Base-by-base conservation (phyloP, 2,113 vertebrate genomes). In the Gymnobelideus leadbeateri region DNA sequence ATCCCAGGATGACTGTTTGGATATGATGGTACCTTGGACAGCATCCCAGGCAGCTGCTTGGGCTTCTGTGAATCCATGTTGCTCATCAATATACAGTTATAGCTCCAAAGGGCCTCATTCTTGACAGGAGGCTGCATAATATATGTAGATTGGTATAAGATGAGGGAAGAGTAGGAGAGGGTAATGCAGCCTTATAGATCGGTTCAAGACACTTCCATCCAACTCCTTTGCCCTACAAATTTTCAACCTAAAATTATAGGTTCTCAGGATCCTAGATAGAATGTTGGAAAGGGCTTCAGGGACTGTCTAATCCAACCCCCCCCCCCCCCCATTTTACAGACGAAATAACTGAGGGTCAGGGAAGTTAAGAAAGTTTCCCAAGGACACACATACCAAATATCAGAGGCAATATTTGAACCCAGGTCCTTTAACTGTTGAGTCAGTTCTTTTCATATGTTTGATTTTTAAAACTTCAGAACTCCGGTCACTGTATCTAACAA, bases 1-100 rank as follows among this genome's bases (percentile, higher is more conserved):
- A 46, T 97, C 96, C 97, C 96, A 95, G 54, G 96, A 93, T 93
- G 96, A 97, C 96, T 95, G 97, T 96, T 96, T 93, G 94, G 96
- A 53, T 94, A 96, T 97, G 94, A 96, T 97, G 94, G 91, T 96
- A 94, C 53, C 0, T 14, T 98, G 97, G 97, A 96, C 94, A 92
- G 92, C 93, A 89, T 97, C 96, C 97, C 96, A 92, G 93, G 94
- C 97, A 98, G 97, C 97, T 97, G 97, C 57, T 93, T 68, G 25
- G 94, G 95, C 94, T 97, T 91, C 19, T 54, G 95, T 96, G 95
- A 96, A 96, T 96, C 94, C 94, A 26, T 92, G 97, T 94, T 93
- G 93, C 92, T 96, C 94, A 96, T 95, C 94, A 95, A 68, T 53
- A 90, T 50, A 31, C 93, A 97, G 98, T 96, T 97, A 6, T 16